These are phyloP conservation scores for Sturnus vulgaris DNA, from an alignment of 2,113 vertebrate genomes.

Conservation along the genomic window DNA sequence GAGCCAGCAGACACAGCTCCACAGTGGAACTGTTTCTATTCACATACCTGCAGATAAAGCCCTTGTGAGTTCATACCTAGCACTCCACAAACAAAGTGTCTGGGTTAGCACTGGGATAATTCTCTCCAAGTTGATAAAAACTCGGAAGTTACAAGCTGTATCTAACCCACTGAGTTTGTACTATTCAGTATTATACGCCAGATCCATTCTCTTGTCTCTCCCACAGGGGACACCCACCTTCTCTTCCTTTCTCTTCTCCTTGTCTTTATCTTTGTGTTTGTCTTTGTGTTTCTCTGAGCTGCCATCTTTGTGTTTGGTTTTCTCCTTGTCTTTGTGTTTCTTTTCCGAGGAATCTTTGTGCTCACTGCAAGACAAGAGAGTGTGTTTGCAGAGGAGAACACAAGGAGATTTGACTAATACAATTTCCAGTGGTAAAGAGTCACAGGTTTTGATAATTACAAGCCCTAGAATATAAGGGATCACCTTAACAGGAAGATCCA, in stretches of 20 bases:
- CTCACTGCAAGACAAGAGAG: slow-evolving; percentile 78
- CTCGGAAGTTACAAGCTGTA: neutral
- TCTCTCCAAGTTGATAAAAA: neutral
- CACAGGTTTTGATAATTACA: neutral
- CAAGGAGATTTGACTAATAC: neutral
- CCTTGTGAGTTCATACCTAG: neutral
- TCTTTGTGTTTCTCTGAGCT: slow-evolving; percentile 89
- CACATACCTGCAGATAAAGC: neutral
- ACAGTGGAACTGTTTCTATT: neutral
- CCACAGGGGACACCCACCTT: slow-evolving; percentile 74
- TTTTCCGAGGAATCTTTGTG: slow-evolving; percentile 93
- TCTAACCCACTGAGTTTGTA: neutral
- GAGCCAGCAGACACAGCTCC: neutral
- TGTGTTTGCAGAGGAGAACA: slow-evolving; percentile 16
- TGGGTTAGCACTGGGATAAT: neutral
- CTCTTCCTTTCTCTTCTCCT: slow-evolving; percentile 91
- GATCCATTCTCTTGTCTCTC: neutral
- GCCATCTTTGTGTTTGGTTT: slow-evolving; percentile 89
- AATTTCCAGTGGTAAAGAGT: neutral
- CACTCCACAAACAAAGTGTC: neutral
- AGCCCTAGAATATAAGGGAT: neutral
- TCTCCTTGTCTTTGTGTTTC: slow-evolving; percentile 91
- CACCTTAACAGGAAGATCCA: neutral
- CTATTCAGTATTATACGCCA: neutral
- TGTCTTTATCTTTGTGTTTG: slow-evolving; percentile 86